Evolutionary conservation across 2,797 vertebrate genomes (phyloP).

Genomic region (Syndactyla subalaris): DNA sequence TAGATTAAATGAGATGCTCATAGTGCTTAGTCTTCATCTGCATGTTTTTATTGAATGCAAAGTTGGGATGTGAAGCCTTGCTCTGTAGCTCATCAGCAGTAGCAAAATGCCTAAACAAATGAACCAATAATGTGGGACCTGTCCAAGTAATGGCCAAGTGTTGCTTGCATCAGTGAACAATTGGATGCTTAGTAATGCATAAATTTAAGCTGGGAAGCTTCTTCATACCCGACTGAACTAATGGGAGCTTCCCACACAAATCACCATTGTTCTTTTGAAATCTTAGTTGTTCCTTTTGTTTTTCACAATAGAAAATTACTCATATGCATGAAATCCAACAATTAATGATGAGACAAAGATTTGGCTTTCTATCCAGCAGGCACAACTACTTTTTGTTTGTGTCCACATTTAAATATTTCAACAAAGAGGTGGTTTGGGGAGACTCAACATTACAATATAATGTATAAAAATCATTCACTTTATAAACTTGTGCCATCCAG

Average conservation of each 20-base stretch:
- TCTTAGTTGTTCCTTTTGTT: constrained; percentile 64
- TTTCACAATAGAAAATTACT: constrained; percentile 54
- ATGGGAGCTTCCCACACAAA: constrained; percentile 52
- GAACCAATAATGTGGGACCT: not conserved
- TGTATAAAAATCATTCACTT: not conserved
- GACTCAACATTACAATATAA: not conserved
- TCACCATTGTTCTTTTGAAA: constrained; percentile 63
- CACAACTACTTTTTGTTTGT: not conserved
- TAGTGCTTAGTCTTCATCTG: not conserved
- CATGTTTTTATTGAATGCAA: not conserved
- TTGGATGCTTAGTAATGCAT: constrained; percentile 27
- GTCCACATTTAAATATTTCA: not conserved
- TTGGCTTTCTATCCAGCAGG: not conserved
- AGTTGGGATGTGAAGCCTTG: not conserved
- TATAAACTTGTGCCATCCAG: not conserved
- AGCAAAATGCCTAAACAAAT: not conserved
- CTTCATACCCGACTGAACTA: constrained; percentile 37
- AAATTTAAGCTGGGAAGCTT: constrained; percentile 29
- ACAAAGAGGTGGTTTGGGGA: not conserved
- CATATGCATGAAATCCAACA: constrained; percentile 54
- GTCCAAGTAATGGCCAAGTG: constrained; percentile 3
- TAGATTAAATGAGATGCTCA: not conserved
- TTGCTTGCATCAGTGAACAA: constrained; percentile 56
- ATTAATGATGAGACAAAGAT: constrained; percentile 46
- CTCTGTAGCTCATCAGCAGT: not conserved